phyloP scores from a whole-genome alignment of 1,140 invertebrate genomes.

The Marisa cornuarietis region DNA sequence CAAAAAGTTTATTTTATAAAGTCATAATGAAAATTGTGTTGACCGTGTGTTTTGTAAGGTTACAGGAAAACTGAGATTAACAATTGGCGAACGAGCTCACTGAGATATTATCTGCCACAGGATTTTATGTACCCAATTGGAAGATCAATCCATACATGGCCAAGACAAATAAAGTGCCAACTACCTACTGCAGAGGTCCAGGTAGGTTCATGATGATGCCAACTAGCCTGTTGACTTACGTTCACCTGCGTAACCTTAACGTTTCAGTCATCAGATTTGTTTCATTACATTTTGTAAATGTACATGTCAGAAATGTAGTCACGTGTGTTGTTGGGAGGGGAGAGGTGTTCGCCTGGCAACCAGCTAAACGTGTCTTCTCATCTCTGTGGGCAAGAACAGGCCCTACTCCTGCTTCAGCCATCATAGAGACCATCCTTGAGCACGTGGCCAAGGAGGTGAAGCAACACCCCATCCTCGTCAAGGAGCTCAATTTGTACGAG shows the following conservation, averaged over 20 bases:
- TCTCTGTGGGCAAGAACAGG: conserved; percentile 21
- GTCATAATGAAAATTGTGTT: background rate
- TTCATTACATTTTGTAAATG: too few species aligned
- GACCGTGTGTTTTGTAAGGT: background rate
- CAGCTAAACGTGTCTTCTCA: too few species aligned
- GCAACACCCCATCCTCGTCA: conserved; percentile 36
- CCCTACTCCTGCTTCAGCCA: conserved; percentile 30
- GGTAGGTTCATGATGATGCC: conserved; percentile 25
- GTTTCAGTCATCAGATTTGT: too few species aligned
- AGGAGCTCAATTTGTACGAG: conserved; percentile 45
- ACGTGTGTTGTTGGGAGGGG: too few species aligned
- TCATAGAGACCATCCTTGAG: conserved; percentile 49
- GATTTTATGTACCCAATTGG: conserved; percentile 47
- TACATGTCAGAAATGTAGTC: too few species aligned
- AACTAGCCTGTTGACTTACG: too few species aligned
- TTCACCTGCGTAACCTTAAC: too few species aligned
- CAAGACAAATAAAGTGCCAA: conserved; percentile 46
- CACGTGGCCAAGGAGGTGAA: conserved; percentile 37
- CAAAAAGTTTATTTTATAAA: background rate
- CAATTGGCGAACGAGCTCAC: background rate
- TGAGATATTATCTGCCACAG: conserved; percentile 25
- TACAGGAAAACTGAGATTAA: background rate
- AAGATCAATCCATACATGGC: conserved; percentile 19
- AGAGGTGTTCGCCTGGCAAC: too few species aligned
- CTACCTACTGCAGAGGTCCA: conserved; percentile 45